A percentile compares a stretch with the other conserved stretches of the same genome.
phyloP scores from a whole-genome alignment of 2,113 vertebrate species.

The Lynx canadensis region DNA sequence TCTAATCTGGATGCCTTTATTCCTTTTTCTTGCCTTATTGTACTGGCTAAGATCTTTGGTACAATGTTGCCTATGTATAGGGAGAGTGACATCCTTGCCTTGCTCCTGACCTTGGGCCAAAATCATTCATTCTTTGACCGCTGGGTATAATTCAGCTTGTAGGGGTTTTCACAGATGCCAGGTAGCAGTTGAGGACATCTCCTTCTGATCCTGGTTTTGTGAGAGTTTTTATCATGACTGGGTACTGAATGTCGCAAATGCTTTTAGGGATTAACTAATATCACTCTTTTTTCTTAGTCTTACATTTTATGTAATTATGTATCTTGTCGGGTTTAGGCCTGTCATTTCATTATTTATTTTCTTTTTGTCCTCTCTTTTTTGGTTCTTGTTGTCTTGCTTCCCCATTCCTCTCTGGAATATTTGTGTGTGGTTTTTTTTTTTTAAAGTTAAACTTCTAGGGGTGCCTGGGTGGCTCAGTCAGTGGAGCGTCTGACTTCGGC shows the following conservation, averaged over 20 bases:
- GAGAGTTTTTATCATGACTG: neutral
- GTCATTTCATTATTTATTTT: neutral
- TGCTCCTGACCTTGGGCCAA: neutral
- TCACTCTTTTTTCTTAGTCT: neutral
- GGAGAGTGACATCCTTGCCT: neutral
- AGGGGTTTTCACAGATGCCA: neutral
- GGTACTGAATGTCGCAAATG: neutral
- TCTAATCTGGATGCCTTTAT: neutral
- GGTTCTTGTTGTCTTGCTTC: neutral
- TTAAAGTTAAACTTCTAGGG: neutral
- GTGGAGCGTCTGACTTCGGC: too few relatives aligned
- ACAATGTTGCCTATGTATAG: neutral
- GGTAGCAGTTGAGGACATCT: neutral
- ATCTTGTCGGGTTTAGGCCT: neutral
- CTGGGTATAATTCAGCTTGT: neutral
- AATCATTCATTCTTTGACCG: neutral
- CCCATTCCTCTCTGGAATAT: neutral
- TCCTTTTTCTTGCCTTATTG: neutral
- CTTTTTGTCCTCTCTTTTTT: neutral
- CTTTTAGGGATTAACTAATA: neutral
- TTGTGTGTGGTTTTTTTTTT: neutral
- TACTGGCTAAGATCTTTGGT: neutral
- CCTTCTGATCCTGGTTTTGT: constrained; percentile 24
- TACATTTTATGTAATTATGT: neutral
- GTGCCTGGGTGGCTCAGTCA: too few relatives aligned